Evolutionary conservation across 2,797 vertebrate genomes (phyloP).

Genomic region (Hozukius guyotensis): DNA sequence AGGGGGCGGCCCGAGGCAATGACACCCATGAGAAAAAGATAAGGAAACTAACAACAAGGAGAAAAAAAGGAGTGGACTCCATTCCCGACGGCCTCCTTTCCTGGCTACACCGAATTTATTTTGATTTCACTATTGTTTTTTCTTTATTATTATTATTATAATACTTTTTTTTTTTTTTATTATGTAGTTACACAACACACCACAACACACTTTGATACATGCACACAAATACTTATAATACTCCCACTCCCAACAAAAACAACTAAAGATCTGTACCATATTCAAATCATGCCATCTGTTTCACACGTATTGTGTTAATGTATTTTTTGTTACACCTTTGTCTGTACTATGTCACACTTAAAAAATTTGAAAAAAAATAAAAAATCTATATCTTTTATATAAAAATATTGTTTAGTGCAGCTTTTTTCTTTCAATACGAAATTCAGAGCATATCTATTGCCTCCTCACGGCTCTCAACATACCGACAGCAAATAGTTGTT

Average conservation of each 20-base stretch:
- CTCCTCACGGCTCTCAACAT: no score
- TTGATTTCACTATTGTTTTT: neutral
- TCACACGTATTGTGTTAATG: neutral
- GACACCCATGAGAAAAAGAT: neutral
- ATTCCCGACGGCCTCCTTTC: neutral
- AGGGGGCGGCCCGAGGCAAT: neutral
- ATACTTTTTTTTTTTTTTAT: neutral
- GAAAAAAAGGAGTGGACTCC: neutral
- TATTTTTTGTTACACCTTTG: neutral
- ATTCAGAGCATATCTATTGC: no score
- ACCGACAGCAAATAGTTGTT: no score
- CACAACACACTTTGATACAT: no score
- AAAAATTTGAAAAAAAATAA: neutral
- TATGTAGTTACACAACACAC: no score
- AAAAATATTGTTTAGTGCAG: neutral
- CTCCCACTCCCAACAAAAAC: neutral
- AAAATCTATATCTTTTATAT: neutral
- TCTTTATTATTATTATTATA: neutral
- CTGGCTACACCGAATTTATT: neutral
- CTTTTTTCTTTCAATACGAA: neutral
- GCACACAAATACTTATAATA: no score
- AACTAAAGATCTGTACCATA: neutral
- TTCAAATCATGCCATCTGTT: no score
- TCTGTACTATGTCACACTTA: neutral
- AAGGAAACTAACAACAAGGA: neutral